These are phyloP conservation scores for Leptinotarsa undecemlineata DNA, from an alignment of 1,140 invertebrate species.

Conservation along the genomic window DNA sequence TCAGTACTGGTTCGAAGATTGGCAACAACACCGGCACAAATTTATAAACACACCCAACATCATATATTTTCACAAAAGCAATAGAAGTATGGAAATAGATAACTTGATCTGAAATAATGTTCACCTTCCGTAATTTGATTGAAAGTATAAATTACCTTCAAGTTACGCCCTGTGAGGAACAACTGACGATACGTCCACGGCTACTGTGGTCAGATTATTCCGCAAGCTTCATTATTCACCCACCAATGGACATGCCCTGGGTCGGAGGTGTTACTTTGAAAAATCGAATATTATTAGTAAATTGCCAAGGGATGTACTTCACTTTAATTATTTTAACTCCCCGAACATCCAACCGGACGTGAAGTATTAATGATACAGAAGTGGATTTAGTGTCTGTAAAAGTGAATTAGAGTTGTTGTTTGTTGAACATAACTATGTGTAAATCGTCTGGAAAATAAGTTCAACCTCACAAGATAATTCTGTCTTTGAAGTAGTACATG, in stretches of 20 bases:
- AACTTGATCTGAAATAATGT: no score
- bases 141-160: not conserved
- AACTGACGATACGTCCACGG: constrained; percentile 1
- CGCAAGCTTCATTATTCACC: constrained; percentile 9
- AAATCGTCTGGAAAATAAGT: no score
- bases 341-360: not conserved
- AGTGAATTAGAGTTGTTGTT: not conserved
- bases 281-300: constrained; percentile 34
- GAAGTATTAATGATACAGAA: not conserved
- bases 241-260: constrained; percentile 15
- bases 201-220: constrained; percentile 31
- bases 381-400: not conserved
- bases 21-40: no score
- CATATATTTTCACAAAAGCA: no score
- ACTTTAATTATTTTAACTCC: constrained; percentile 22
- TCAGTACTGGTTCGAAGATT: no score
- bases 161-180: no score
- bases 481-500: no score
- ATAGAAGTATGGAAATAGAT: no score
- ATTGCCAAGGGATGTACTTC: constrained; percentile 26
- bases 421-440: no score
- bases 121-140: not conserved
- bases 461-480: no score
- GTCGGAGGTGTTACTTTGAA: constrained; percentile 30
- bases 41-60: no score